Evolutionary conservation across 1,140 invertebrate species (phyloP).

Genomic region (Plutomurus gul): DNA sequence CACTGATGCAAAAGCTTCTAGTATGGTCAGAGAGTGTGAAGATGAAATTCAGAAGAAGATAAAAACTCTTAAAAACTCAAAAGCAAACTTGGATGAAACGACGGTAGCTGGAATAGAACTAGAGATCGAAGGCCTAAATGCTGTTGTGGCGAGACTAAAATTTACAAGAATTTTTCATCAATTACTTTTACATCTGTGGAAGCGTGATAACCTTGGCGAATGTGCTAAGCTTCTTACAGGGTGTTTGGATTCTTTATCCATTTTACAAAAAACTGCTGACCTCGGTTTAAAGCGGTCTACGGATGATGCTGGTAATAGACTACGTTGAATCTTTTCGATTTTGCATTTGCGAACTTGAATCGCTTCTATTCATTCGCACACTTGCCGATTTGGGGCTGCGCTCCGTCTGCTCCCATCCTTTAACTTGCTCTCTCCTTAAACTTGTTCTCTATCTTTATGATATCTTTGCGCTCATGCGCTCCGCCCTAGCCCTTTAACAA

Average conservation of each 20-base stretch:
- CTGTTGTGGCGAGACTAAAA: slow-evolving; percentile 51
- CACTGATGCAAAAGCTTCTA: slow-evolving; percentile 76
- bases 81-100: slow-evolving; percentile 47
- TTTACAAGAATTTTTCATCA: slow-evolving; percentile 52
- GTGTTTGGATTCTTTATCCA: slow-evolving; percentile 41
- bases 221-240: slow-evolving; percentile 41
- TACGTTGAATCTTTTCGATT: too few relatives aligned
- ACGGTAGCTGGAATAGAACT: neutral
- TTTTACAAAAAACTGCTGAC: slow-evolving; percentile 37
- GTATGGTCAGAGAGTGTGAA: slow-evolving; percentile 87
- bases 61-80: slow-evolving; percentile 58
- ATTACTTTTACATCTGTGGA: slow-evolving; percentile 52
- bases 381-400: too few relatives aligned
- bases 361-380: too few relatives aligned
- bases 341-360: too few relatives aligned
- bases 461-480: too few relatives aligned
- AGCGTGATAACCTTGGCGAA: slow-evolving; percentile 44
- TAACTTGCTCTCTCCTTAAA: too few relatives aligned
- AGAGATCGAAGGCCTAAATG: slow-evolving; percentile 40
- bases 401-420: too few relatives aligned
- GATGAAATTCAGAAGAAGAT: slow-evolving; percentile 82
- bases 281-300: slow-evolving; percentile 40
- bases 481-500: too few relatives aligned
- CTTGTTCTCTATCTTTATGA: too few relatives aligned
- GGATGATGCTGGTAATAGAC: slow-evolving; percentile 41